Conservation (phyloP, 2,888 invertebrate genomes). For the Sinhomidia bicolor region DNA sequence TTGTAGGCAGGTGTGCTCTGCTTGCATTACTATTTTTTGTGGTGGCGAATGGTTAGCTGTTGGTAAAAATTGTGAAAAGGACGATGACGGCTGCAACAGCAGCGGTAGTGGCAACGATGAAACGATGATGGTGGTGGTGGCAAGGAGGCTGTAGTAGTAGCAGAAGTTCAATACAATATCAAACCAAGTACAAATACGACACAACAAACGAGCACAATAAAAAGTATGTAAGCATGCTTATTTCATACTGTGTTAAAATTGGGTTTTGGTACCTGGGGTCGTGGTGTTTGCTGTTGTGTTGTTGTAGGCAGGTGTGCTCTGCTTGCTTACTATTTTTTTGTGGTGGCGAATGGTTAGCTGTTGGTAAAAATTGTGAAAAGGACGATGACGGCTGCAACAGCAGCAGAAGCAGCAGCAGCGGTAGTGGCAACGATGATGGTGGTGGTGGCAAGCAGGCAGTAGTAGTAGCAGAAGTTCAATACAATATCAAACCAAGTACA, state of each 20-base stretch:
- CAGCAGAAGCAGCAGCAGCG: not conserved
- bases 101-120: not conserved
- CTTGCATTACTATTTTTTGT: not conserved
- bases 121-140: no score
- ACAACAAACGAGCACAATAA: conserved; percentile 5
- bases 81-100: conserved; percentile 21
- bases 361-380: conserved; percentile 26
- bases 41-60: not conserved
- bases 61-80: conserved; percentile 28
- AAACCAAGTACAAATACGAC: not conserved
- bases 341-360: not conserved
- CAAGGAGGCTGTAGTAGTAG: no score
- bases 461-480: not conserved
- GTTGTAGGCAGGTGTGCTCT: conserved; percentile 36
- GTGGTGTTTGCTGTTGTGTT: conserved; percentile 21
- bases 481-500: conserved; percentile 26
- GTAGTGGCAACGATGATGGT: no score
- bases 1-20: conserved; percentile 40
- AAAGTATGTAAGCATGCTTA: no score
- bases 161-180: not conserved
- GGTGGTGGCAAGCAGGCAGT: no score
- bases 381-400: conserved; percentile 25
- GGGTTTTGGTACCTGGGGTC: conserved; percentile 16
- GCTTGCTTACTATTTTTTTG: conserved; percentile 1
- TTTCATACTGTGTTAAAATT: no score